A percentile compares a stretch with the other conserved stretches of the same genome.
Evolutionary conservation across 2,888 invertebrate species (phyloP).

Genomic region (Leucoptera coffeella): DNA sequence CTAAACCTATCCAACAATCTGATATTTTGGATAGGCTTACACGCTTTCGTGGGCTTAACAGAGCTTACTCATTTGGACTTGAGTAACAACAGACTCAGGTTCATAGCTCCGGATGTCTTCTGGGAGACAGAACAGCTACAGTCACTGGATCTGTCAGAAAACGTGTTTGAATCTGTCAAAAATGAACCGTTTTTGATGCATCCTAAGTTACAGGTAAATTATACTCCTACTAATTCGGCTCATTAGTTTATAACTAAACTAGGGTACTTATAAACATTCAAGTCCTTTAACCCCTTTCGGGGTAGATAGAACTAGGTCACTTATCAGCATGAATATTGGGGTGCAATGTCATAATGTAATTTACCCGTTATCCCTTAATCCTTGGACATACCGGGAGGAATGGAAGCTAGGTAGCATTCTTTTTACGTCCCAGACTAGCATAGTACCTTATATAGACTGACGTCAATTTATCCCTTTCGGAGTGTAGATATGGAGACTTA

Average conservation of each 20-base stretch:
- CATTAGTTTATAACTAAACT: neutral
- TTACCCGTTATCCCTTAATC: no score
- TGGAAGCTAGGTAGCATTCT: no score
- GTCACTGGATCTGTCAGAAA: conserved; percentile 54
- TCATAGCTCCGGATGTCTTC: conserved; percentile 48
- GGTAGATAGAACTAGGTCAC: no score
- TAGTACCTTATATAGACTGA: no score
- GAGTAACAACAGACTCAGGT: conserved; percentile 56
- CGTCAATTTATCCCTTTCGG: no score
- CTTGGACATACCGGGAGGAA: no score
- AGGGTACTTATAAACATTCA: neutral
- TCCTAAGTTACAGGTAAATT: conserved; percentile 40
- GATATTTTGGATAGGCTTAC: conserved; percentile 56
- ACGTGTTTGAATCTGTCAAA: conserved; percentile 51
- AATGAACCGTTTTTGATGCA: conserved; percentile 54
- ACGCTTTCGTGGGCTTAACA: conserved; percentile 50
- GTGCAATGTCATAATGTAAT: no score
- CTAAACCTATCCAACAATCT: conserved; percentile 55
- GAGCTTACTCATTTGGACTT: conserved; percentile 50
- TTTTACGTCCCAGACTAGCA: no score
- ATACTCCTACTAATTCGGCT: no score
- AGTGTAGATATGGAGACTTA: no score
- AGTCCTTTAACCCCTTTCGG: no score
- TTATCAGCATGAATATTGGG: no score
- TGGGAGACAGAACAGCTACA: conserved; percentile 45